Base-by-base conservation (phyloP, 2,888 invertebrate genomes). In the Perdita meconis region DNA sequence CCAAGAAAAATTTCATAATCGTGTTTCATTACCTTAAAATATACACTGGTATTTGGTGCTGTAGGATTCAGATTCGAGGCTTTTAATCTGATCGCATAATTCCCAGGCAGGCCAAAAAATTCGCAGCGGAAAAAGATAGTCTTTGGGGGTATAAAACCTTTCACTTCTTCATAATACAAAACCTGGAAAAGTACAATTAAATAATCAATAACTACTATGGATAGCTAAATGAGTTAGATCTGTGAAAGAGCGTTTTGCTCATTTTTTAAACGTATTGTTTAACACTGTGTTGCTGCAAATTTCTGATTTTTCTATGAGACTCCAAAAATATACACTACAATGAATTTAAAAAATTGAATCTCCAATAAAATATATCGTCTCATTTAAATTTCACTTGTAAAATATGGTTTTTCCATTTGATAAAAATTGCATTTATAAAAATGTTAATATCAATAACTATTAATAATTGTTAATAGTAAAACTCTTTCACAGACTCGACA, bases 91-190 rank as follows among this genome's bases (percentile, higher is more conserved):
- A 97, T 93, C 0, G 96, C 95, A 90, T 97, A 97, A 92, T 96
- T 96, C 0, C 97, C 97, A 0, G 97, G 96, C 81, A 97, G 94
- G 0, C 97, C 97, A 86, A 97, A 97, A 42, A 96, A 94, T 89
- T 97, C 96, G 88, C 97, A 97, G 38, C 95, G 94, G 30, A 97
- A 93, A 24, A 84, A 79, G 88, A 97, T 93, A 19, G 95, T 94
- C 50, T 95, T 94, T 38, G 95, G 94, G n/a, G 95, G 95, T 24
- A 96, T 95, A 92, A 96, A 93, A 36, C 95, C 95, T 22, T 94
- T 93, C 56, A 97, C 95, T 93, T 96, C 96, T 91, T 97, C 96
- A 2, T 95, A 95, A 92, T 96, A 96, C 63, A 97, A 93, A 72
- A 96, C 94, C 92, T 96, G 95, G 51, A 79, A 55, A 40, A 44